Percentiles rank a stretch among this genome's conserved stretches.
Conservation (phyloP, 2,797 vertebrate species). For the Synaphobranchus kaupii region DNA sequence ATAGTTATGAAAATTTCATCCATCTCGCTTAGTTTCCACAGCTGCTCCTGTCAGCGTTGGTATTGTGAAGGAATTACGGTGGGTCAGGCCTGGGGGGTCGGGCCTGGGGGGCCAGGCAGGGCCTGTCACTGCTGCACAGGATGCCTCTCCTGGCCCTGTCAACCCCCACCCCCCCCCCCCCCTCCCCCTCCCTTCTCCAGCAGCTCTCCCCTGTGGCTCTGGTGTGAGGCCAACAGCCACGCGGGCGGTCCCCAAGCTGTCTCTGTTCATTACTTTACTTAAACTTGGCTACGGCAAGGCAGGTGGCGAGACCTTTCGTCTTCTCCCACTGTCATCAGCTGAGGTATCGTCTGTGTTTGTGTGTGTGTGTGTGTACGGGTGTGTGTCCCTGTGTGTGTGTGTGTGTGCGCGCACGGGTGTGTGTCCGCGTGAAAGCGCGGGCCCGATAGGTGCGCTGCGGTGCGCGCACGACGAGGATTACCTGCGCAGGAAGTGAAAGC, state of each 20-base stretch:
- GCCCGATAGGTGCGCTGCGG: background rate
- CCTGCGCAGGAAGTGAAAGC: background rate
- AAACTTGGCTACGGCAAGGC: conserved; percentile 83
- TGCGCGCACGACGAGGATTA: conserved; percentile 26
- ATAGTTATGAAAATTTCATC: conserved; percentile 99
- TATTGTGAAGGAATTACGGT: conserved; percentile 85
- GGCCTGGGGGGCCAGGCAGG: conserved; percentile 78
- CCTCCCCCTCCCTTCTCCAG: conserved; percentile 65
- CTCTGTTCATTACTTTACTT: conserved; percentile 94
- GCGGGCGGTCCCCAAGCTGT: conserved; percentile 90
- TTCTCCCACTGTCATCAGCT: conserved; percentile 85
- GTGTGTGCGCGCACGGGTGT: background rate
- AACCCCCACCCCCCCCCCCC: conserved; percentile 68
- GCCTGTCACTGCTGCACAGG: conserved; percentile 84
- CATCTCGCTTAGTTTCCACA: conserved; percentile 96
- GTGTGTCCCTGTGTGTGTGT: conserved; percentile 13
- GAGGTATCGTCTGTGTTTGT: conserved; percentile 65
- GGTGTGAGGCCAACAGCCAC: conserved; percentile 75
- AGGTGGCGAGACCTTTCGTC: conserved; percentile 88
- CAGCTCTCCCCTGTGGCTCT: conserved; percentile 68
- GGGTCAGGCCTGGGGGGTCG: conserved; percentile 83
- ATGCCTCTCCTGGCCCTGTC: conserved; percentile 89
- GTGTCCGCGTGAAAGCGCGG: background rate
- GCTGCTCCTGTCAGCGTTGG: conserved; percentile 96
- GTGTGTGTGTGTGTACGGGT: conserved; percentile 38